Base-by-base conservation (phyloP, 2,797 vertebrate genomes). In the Cottoperca gobio region DNA sequence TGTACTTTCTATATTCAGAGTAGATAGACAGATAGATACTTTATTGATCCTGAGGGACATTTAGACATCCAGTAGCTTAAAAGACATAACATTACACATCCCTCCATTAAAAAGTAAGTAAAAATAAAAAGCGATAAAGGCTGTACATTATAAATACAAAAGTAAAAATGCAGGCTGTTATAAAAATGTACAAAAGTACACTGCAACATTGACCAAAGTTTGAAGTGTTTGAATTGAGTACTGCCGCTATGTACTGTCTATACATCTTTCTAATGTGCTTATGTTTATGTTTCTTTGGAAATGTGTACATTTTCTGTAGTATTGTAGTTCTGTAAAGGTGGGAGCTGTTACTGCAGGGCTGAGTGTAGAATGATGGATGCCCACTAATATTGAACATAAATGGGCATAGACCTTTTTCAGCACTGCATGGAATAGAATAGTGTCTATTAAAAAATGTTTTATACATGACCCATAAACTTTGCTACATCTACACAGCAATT, bases 1-100 rank as follows among this genome's bases (percentile, higher is more conserved):
- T 52, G 16, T 49, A 55, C 40, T 33, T 68, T 70, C 39, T 78
- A 71, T 31, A 6, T 26, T 59, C 46, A 53, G 49, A 58, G 63
- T 70, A 58, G 46, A 12, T 64, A n/a, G n/a, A n/a, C n/a, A n/a
- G n/a, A n/a, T n/a, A n/a, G n/a, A n/a, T n/a, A n/a, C n/a, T n/a
- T n/a, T n/a, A n/a, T n/a, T n/a, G n/a, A n/a, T n/a, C n/a, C n/a
- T n/a, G n/a, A n/a, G n/a, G n/a, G n/a, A n/a, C n/a, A n/a, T n/a
- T n/a, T n/a, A n/a, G n/a, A n/a, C n/a, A n/a, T n/a, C n/a, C n/a
- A n/a, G n/a, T n/a, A n/a, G n/a, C n/a, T n/a, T n/a, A n/a, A n/a
- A n/a, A n/a, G n/a, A n/a, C n/a, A n/a, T n/a, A n/a, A n/a, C n/a
- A n/a, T n/a, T n/a, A n/a, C n/a, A n/a, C n/a, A n/a, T n/a, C n/a